These are phyloP conservation scores for Avahi laniger DNA, from an alignment of 2,797 vertebrate species.

Conservation along the genomic window DNA sequence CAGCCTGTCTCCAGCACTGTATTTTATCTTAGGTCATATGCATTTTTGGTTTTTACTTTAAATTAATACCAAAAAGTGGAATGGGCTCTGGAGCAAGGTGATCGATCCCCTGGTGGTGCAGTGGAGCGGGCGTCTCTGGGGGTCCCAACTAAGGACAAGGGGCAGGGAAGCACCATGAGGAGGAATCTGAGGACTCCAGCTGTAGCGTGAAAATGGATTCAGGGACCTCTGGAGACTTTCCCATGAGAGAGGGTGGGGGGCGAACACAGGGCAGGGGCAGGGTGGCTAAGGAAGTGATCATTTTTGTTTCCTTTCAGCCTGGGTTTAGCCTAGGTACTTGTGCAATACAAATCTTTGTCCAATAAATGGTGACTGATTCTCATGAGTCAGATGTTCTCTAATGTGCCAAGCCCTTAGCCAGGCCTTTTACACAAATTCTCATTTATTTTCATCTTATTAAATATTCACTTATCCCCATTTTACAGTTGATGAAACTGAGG, in stretches of 20 bases:
- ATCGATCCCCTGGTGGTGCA: background rate
- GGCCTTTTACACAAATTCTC: background rate
- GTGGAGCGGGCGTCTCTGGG: background rate
- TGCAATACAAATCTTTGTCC: background rate
- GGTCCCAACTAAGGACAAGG: background rate
- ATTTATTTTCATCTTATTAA: background rate
- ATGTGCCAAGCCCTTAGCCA: constrained; percentile 3
- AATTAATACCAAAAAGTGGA: background rate
- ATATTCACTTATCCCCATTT: background rate
- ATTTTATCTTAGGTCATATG: background rate
- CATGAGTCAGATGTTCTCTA: background rate
- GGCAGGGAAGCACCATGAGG: background rate
- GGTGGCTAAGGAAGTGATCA: background rate
- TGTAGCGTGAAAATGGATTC: background rate
- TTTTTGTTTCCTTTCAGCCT: background rate
- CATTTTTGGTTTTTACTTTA: background rate
- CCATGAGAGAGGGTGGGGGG: background rate
- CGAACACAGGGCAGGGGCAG: background rate
- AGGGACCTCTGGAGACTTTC: background rate
- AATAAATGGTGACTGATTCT: constrained; percentile 1
- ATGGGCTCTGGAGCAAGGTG: background rate
- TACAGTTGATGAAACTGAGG: background rate
- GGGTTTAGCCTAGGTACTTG: background rate
- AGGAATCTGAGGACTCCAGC: background rate
- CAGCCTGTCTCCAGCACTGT: background rate